These are phyloP conservation scores for Melinaea menophilus DNA, from an alignment of 2,888 invertebrate species.

Conservation along the genomic window DNA sequence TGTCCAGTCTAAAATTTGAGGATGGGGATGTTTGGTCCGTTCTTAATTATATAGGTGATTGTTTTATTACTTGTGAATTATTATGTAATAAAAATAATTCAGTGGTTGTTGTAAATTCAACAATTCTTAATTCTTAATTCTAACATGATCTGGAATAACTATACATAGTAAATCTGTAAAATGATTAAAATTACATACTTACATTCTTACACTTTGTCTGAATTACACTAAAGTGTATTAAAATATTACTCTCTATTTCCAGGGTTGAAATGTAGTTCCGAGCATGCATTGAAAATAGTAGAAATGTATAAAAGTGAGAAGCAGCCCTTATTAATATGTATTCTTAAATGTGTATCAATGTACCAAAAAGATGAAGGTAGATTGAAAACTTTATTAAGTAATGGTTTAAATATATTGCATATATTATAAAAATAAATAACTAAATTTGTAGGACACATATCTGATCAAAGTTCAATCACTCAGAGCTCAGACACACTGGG, in stretches of 20 bases:
- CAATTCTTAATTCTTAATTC: too few relatives aligned
- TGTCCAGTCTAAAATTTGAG: conserved; percentile 50
- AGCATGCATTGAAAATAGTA: conserved; percentile 49
- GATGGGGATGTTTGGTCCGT: conserved; percentile 72
- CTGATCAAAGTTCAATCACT: conserved; percentile 40
- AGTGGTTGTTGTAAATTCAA: neutral
- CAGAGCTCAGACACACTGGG: conserved; percentile 37
- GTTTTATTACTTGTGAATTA: neutral
- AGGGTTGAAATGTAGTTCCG: conserved; percentile 65
- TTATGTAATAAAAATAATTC: neutral
- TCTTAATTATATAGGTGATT: conserved; percentile 64
- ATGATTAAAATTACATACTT: conserved; percentile 5
- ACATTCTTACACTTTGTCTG: neutral
- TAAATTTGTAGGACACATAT: conserved; percentile 23
- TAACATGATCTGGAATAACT: too few relatives aligned
- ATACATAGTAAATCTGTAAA: too few relatives aligned
- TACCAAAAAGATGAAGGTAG: conserved; percentile 23
- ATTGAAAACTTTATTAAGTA: neutral
- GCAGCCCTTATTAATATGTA: conserved; percentile 54
- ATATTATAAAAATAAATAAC: neutral
- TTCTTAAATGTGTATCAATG: conserved; percentile 51
- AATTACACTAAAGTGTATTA: neutral
- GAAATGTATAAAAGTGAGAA: conserved; percentile 51
- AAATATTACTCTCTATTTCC: conserved; percentile 4
- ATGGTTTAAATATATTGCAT: neutral